These are phyloP conservation scores for Julus scandinavius DNA, from an alignment of 2,888 invertebrate genomes.

Conservation along the genomic window DNA sequence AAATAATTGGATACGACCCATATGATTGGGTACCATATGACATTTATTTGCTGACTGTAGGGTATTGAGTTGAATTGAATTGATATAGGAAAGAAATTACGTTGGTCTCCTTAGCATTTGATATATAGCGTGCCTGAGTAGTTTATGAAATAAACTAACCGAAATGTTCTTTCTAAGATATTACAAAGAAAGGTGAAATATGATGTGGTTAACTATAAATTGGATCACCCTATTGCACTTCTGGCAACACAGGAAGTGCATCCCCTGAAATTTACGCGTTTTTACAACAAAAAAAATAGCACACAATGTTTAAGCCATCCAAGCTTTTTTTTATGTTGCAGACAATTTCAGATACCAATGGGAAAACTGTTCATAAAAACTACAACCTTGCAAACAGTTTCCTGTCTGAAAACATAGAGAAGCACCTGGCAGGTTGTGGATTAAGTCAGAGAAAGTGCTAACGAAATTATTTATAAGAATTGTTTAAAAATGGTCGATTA, in stretches of 20 bases:
- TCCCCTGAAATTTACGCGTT: background rate
- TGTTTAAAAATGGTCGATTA: background rate
- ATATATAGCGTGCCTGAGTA: too few species aligned
- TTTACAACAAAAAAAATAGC: background rate
- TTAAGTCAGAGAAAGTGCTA: background rate
- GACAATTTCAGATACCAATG: background rate
- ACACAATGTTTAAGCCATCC: background rate
- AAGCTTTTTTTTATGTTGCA: background rate
- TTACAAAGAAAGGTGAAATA: background rate
- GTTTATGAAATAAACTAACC: background rate
- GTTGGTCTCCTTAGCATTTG: too few species aligned
- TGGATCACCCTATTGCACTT: background rate
- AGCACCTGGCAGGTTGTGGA: background rate
- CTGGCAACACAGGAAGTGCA: slow-evolving; percentile 7
- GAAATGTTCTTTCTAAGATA: background rate
- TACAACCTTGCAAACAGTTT: background rate
- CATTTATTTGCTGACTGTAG: too few species aligned
- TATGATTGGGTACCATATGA: too few species aligned
- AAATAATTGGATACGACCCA: too few species aligned
- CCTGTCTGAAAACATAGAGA: background rate
- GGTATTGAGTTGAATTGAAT: too few species aligned
- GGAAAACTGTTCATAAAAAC: background rate
- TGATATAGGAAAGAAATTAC: too few species aligned
- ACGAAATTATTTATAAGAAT: background rate
- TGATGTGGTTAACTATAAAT: background rate